Percentiles rank a stretch among this genome's conserved stretches.
Evolutionary conservation across 2,797 vertebrate species (phyloP).

Genomic region (Argya squamiceps): DNA sequence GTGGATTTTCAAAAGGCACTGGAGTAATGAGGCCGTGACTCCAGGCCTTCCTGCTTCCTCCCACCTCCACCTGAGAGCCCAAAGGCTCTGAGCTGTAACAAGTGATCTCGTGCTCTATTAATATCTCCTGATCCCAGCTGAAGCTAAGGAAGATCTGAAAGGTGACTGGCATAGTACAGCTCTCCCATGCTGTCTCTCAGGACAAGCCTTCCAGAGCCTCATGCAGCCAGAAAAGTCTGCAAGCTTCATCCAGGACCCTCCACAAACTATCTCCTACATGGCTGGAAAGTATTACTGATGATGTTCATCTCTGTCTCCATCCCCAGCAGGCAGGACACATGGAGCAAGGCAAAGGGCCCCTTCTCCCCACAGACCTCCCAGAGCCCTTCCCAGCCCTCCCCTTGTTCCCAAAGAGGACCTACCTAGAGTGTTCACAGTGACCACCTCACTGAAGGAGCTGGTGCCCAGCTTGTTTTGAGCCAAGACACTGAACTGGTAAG

Average conservation of each 20-base stretch:
- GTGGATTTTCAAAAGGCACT: not conserved
- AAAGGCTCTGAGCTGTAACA: not conserved
- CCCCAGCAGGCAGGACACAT: not conserved
- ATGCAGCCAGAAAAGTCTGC: not conserved
- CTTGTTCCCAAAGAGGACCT: not conserved
- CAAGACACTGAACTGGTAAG: constrained; percentile 99
- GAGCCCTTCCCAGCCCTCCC: not conserved
- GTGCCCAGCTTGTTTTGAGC: constrained; percentile 99
- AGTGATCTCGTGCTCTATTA: constrained; percentile 3
- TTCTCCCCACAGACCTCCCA: not conserved
- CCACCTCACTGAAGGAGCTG: constrained; percentile 98
- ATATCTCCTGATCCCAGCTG: constrained; percentile 11
- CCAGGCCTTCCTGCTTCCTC: not conserved
- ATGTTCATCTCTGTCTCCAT: not conserved
- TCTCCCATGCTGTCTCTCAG: not conserved
- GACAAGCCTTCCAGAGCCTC: not conserved
- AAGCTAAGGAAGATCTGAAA: not conserved
- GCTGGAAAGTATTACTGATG: not conserved
- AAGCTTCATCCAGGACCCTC: not conserved
- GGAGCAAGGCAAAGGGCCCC: not conserved
- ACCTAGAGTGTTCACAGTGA: constrained; percentile 99
- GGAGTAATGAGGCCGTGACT: not conserved
- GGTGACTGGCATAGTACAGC: not conserved
- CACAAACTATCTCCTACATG: fast-evolving
- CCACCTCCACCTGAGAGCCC: not conserved